Percentiles rank a stretch among this genome's conserved stretches.
phyloP scores from a whole-genome alignment of 2,113 vertebrate species.

The Marmota flaviventris region DNA sequence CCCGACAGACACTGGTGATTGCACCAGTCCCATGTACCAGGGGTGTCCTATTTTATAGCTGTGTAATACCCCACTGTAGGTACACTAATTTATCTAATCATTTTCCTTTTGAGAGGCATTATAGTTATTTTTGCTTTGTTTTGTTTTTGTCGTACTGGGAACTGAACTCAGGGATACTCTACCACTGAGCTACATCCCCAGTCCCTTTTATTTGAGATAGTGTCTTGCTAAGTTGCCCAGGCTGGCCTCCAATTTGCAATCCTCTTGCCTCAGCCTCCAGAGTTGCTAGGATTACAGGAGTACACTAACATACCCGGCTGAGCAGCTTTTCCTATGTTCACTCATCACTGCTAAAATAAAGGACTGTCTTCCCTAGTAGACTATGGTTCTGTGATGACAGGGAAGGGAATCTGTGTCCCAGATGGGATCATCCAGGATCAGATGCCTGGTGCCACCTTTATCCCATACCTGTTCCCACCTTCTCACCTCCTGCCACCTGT shows the following conservation, averaged over 20 bases:
- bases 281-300: background rate
- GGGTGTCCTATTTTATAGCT: background rate
- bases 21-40: background rate
- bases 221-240: background rate
- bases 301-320: background rate
- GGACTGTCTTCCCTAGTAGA: background rate
- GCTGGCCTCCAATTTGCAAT: background rate
- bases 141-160: background rate
- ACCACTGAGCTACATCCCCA: background rate
- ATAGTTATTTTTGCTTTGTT: background rate
- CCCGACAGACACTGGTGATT: background rate
- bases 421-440: background rate
- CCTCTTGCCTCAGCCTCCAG: background rate
- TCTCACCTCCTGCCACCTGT: constrained; percentile 90
- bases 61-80: background rate
- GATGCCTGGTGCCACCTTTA: background rate
- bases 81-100: background rate
- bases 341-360: background rate
- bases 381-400: background rate
- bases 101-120: background rate
- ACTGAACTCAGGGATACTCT: background rate
- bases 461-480: constrained; percentile 40
- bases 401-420: background rate
- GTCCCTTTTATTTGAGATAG: background rate
- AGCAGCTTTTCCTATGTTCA: background rate